Conservation (phyloP, 2,797 vertebrate species). For the Kryptopterus vitreolus region DNA sequence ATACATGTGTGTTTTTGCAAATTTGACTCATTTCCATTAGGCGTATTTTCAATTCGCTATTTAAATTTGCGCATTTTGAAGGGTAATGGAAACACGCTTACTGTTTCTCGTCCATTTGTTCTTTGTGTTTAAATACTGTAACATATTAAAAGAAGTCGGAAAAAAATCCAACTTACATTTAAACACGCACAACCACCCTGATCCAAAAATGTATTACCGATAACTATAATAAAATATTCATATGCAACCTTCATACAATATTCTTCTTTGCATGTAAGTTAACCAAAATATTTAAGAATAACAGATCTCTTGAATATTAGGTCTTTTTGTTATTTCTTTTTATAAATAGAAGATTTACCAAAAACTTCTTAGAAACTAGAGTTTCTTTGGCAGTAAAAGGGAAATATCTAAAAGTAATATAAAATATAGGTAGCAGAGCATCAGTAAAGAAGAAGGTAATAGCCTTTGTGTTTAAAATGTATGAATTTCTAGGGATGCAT, state of each 20-base stretch:
- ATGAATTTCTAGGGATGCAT: slow-evolving; percentile 33
- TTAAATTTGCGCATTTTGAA: no score
- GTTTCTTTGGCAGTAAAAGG: not conserved
- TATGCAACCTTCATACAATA: not conserved
- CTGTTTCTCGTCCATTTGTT: not conserved
- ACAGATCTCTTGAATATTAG: not conserved
- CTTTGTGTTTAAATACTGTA: not conserved
- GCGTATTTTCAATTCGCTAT: no score
- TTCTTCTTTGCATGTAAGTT: not conserved
- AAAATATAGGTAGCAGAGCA: not conserved
- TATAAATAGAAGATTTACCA: not conserved
- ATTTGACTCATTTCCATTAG: no score
- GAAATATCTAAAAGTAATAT: not conserved
- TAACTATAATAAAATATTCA: not conserved
- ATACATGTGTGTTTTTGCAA: no score
- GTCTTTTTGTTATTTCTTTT: no score
- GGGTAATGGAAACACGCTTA: no score
- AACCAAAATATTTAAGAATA: no score
- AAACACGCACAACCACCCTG: not conserved
- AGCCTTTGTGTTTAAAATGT: slow-evolving; percentile 28
- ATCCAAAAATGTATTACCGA: not conserved
- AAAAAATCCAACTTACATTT: not conserved
- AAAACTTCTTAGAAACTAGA: not conserved
- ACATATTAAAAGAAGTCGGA: not conserved
- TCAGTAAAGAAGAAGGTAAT: slow-evolving; percentile 10